Percentiles rank a stretch among this genome's conserved stretches.
phyloP scores from a whole-genome alignment of 2,797 vertebrate species.

The Sebastiscus tertius region DNA sequence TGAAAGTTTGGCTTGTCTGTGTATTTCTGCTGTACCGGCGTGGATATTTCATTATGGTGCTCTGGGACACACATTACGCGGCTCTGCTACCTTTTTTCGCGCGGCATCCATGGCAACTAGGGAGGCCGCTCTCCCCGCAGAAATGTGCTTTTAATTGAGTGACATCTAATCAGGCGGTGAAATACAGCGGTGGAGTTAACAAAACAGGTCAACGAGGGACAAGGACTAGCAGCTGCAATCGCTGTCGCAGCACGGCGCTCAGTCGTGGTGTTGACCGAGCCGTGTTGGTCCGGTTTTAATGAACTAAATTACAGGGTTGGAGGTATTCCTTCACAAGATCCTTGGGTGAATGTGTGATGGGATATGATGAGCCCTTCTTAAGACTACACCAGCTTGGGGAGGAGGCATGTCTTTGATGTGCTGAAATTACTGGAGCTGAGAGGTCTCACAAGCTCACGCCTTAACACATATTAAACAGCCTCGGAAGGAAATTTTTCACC shows the following conservation, averaged over 20 bases:
- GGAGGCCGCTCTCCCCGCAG: conserved; percentile 69
- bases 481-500: conserved; percentile 70
- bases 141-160: conserved; percentile 87
- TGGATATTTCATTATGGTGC: conserved; percentile 80
- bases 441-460: conserved; percentile 72
- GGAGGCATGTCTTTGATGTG: conserved; percentile 80
- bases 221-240: conserved; percentile 62
- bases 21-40: conserved; percentile 65
- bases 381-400: conserved; percentile 72
- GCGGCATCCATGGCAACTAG: conserved; percentile 82
- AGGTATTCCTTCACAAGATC: conserved; percentile 67
- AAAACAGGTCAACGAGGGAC: conserved; percentile 77
- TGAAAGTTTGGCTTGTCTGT: conserved; percentile 80
- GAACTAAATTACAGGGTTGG: conserved; percentile 65
- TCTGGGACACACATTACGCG: conserved; percentile 73
- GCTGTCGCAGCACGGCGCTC: conserved; percentile 19
- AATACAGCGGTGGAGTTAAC: conserved; percentile 78
- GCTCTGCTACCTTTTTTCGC: conserved; percentile 71
- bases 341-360: conserved; percentile 72
- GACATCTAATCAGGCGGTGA: conserved; percentile 84
- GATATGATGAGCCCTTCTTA: conserved; percentile 78
- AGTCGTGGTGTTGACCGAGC: conserved; percentile 38
- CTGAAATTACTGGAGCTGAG: conserved; percentile 75
- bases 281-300: conserved; percentile 66
- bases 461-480: conserved; percentile 79